Base-by-base conservation (phyloP, 2,113 vertebrate genomes). In the Albula goreensis region DNA sequence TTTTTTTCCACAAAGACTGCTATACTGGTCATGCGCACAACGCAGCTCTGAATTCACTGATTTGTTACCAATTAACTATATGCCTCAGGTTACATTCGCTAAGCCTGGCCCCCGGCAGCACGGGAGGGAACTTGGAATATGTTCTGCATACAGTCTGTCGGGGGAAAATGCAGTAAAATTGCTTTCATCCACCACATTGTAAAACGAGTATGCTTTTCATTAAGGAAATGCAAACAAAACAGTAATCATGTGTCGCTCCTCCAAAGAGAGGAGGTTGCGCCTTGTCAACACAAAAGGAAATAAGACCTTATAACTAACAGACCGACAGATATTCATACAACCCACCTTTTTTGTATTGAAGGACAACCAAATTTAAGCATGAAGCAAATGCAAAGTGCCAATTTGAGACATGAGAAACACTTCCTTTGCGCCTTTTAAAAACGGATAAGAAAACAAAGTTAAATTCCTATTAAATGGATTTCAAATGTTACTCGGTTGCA, bases 41-140 rank as follows among this genome's bases (percentile, higher is more conserved):
- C 81, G 83, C 86, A 85, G 87, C 85, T 83, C 85, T 89, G 85
- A 85, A 81, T 50, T n/a, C 86, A 53, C 88, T 90, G 87, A 91
- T 93, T 91, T 93, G 90, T 91, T 86, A 89, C 89, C 86, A 92
- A 91, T 94, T 93, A 94, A 91, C 91, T 84, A 52, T 25, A 74
- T 78, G 82, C 82, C 85, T 83, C 78, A 17, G 78, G 78, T 50
- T 84, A 56, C 22, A 60, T 60, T 84, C 82, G 78, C 78, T 81
- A 80, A 31, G 83, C 78, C n/a, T 48, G 52, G 66, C 77, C 50
- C 70, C 63, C 15, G 74, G 66, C 66, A 83, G 78, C 41, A 25
- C 53, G 57, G 0, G 17, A 22, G 49, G 50, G 41, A 13, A 83
- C 60, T 78, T 60, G 77, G 19, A 66, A 52, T 63, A 9, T 81